Evolutionary conservation across 1,140 invertebrate genomes (phyloP).

Genomic region (Dendroctonus ponderosae): DNA sequence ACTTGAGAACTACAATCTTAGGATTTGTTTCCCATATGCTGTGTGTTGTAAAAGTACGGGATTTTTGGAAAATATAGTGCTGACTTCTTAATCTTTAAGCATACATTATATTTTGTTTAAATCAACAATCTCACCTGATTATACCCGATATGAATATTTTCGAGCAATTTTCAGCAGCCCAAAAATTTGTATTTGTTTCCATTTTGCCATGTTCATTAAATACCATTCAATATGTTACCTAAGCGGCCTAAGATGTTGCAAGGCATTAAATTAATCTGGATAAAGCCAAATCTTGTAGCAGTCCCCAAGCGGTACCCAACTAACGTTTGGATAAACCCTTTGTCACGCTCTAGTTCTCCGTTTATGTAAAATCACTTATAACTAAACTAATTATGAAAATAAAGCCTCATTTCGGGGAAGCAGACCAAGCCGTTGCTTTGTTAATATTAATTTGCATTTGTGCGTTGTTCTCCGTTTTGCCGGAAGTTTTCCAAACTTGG

Average conservation of each 20-base stretch:
- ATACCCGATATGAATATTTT: too few species aligned
- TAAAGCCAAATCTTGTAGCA: constrained; percentile 11
- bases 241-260: constrained; percentile 4
- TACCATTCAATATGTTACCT: not conserved
- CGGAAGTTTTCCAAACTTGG: constrained; percentile 17
- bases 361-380: constrained; percentile 34
- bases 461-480: constrained; percentile 10
- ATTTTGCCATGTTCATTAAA: too few species aligned
- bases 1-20: too few species aligned
- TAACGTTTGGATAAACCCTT: constrained; percentile 20
- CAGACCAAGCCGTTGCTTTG: constrained; percentile 15
- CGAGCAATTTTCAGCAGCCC: too few species aligned
- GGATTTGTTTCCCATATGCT: too few species aligned
- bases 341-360: constrained; percentile 28
- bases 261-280: constrained; percentile 11
- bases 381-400: constrained; percentile 34
- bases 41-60: too few species aligned
- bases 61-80: too few species aligned
- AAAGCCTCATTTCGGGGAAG: constrained; percentile 20
- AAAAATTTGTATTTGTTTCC: too few species aligned
- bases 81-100: too few species aligned
- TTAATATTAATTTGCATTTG: constrained; percentile 31
- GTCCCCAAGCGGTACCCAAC: constrained; percentile 7
- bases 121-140: too few species aligned
- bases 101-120: too few species aligned